These are phyloP conservation scores for Narcine bancroftii DNA, from an alignment of 2,113 vertebrate species.

Conservation along the genomic window DNA sequence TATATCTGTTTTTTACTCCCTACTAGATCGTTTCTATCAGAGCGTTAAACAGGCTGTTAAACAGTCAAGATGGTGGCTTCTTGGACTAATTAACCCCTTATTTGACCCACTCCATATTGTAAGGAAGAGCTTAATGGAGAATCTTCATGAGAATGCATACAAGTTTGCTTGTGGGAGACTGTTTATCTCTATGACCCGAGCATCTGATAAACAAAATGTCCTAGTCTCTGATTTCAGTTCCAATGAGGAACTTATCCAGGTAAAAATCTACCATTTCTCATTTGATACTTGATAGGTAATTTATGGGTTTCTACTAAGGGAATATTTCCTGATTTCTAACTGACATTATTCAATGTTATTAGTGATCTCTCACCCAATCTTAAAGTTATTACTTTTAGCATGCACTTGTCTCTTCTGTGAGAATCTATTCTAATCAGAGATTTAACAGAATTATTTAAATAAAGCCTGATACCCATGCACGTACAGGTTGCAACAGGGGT, in stretches of 20 bases:
- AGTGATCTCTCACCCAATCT: not conserved
- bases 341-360: not conserved
- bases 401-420: not conserved
- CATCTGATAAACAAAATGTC: constrained; percentile 62
- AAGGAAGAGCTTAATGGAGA: constrained; percentile 49
- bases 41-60: constrained; percentile 52
- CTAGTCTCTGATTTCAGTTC: constrained; percentile 69
- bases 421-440: not conserved
- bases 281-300: not conserved
- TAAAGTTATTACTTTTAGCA: not conserved
- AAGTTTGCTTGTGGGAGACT: constrained; percentile 63
- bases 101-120: constrained; percentile 61
- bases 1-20: accelerated
- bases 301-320: not conserved
- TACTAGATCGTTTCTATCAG: constrained; percentile 56
- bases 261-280: constrained; percentile 39
- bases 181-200: constrained; percentile 64
- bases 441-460: not conserved
- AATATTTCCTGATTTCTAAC: not conserved
- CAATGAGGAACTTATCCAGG: constrained; percentile 78
- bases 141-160: constrained; percentile 68
- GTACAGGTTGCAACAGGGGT: too few relatives aligned
- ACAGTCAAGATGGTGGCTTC: constrained; percentile 53
- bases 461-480: too few relatives aligned
- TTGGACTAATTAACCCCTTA: constrained; percentile 67